Percentiles rank a stretch among this genome's conserved stretches.
Conservation (phyloP, 2,113 vertebrate genomes). For the Toxostoma redivivum region DNA sequence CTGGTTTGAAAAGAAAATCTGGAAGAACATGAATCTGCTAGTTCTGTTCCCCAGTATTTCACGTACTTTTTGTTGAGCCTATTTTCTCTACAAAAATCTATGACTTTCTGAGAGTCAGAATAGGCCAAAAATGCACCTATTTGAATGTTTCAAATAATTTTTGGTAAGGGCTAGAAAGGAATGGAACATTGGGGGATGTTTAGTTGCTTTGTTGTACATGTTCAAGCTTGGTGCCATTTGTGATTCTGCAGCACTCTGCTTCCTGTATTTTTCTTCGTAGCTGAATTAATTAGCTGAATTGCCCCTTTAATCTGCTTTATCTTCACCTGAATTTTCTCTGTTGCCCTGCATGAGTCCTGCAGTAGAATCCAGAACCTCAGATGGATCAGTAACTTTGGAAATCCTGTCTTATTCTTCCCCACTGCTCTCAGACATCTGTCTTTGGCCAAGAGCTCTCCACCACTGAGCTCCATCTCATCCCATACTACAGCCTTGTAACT, state of each 20-base stretch:
- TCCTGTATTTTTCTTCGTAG: not conserved
- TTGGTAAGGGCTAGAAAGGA: not conserved
- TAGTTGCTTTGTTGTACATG: not conserved
- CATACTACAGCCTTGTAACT: not conserved
- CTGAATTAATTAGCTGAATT: not conserved
- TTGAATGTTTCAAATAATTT: not conserved
- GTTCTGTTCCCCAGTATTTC: not conserved
- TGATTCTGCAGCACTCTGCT: no score
- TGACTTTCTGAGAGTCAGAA: not conserved
- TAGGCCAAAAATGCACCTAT: not conserved
- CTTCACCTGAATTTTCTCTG: not conserved
- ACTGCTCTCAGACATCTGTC: not conserved
- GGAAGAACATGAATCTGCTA: not conserved
- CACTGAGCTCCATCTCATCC: not conserved
- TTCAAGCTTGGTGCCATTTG: not conserved
- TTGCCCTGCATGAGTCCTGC: not conserved
- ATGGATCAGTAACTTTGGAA: not conserved
- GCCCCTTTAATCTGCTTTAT: not conserved
- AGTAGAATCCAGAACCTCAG: not conserved
- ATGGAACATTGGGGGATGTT: fast-evolving
- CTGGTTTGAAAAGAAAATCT: not conserved
- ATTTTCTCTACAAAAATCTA: not conserved
- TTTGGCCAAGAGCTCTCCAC: not conserved
- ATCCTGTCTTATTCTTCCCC: not conserved
- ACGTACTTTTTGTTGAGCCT: fast-evolving